These are phyloP conservation scores for Drosophila lowei DNA, from an alignment of 1,140 invertebrate species.

Conservation along the genomic window DNA sequence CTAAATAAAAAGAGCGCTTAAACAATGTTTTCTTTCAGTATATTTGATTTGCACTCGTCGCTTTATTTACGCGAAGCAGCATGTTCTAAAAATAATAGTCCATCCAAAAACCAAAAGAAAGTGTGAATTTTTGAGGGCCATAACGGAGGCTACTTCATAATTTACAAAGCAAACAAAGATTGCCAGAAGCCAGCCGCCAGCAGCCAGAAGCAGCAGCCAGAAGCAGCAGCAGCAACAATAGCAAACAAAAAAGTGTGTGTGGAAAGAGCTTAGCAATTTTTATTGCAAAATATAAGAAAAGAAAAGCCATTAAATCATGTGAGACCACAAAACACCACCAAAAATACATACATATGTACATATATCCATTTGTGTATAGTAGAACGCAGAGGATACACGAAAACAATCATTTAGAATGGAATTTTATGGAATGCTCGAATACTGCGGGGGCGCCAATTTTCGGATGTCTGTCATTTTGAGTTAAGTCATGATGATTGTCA, in stretches of 20 bases:
- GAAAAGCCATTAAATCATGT: slow-evolving; percentile 54
- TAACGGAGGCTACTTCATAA: slow-evolving; percentile 64
- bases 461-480: slow-evolving; percentile 21
- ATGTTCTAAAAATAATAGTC: slow-evolving; percentile 59
- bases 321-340: slow-evolving; percentile 33
- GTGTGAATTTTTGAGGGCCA: slow-evolving; percentile 72
- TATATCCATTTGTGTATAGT: slow-evolving; percentile 6
- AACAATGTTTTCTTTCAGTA: slow-evolving; percentile 39
- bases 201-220: slow-evolving; percentile 16
- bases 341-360: slow-evolving; percentile 3
- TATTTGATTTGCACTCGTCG: slow-evolving; percentile 48
- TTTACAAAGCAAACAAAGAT: slow-evolving; percentile 62
- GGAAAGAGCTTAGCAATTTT: slow-evolving; percentile 10
- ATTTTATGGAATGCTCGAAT: slow-evolving; percentile 32
- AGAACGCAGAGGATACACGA: neutral
- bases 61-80: slow-evolving; percentile 43
- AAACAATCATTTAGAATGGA: slow-evolving; percentile 21
- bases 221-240: slow-evolving; percentile 20
- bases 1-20: slow-evolving; percentile 34
- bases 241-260: slow-evolving; percentile 16
- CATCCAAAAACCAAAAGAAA: slow-evolving; percentile 60
- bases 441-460: slow-evolving; percentile 33
- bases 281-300: slow-evolving; percentile 37
- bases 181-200: slow-evolving; percentile 13
- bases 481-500: slow-evolving; percentile 31